Conservation (phyloP, 2,797 vertebrate genomes). For the Bradypodion ventrale region DNA sequence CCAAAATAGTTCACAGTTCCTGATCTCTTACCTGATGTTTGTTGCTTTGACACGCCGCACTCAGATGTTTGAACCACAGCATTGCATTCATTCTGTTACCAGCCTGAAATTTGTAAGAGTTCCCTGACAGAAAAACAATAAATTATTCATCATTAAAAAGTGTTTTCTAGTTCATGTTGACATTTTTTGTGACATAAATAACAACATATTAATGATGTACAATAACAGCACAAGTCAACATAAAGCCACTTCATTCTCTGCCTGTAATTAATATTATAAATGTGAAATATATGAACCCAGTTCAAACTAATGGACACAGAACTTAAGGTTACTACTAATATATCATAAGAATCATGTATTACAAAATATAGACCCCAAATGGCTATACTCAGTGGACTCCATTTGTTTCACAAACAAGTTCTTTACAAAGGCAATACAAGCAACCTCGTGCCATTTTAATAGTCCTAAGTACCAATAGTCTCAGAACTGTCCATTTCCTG, state of each 20-base stretch:
- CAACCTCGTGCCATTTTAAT: background rate
- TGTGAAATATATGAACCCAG: background rate
- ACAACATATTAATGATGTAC: background rate
- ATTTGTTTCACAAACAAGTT: background rate
- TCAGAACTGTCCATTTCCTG: background rate
- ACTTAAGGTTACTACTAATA: too few relatives aligned
- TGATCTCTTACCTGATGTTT: conserved; percentile 87
- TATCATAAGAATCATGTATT: too few relatives aligned
- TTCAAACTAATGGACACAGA: background rate
- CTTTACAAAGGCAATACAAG: background rate
- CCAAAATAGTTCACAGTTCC: background rate
- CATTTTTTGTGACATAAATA: background rate
- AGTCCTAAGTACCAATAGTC: too few relatives aligned
- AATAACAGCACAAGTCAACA: background rate
- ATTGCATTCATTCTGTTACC: conserved; percentile 92
- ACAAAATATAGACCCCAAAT: background rate
- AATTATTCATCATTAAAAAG: background rate
- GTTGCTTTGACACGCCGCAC: conserved; percentile 96
- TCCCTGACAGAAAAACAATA: conserved; percentile 78
- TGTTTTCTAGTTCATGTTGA: conserved; percentile 7
- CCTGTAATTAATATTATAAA: background rate
- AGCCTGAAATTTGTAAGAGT: conserved; percentile 98
- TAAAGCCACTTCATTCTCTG: background rate
- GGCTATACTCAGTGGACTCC: background rate
- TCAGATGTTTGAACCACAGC: conserved; percentile 98